Percentiles rank a stretch among this genome's conserved stretches.
Evolutionary conservation across 2,797 vertebrate genomes (phyloP).

Genomic region (Megaceryle alcyon): DNA sequence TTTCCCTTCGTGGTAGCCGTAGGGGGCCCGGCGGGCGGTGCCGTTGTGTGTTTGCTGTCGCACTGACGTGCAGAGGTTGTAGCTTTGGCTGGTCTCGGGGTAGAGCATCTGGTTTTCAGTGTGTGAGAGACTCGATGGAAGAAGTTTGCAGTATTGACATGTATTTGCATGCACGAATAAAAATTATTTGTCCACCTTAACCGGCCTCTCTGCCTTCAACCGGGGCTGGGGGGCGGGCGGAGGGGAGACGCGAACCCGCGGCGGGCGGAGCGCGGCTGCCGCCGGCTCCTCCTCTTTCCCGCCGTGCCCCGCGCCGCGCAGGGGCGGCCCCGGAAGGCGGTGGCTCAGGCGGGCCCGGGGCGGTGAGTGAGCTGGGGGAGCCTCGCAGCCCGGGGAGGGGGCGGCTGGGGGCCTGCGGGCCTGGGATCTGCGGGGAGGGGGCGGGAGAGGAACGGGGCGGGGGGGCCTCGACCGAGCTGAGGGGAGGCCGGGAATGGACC

Average conservation of each 20-base stretch:
- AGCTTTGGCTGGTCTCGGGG: constrained; percentile 85
- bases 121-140: constrained; percentile 84
- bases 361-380: neutral
- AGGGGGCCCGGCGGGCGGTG: constrained; percentile 74
- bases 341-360: neutral
- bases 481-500: neutral
- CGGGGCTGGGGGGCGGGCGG: too few species aligned
- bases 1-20: constrained; percentile 90
- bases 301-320: neutral
- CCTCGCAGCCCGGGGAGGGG: neutral
- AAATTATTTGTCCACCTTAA: constrained; percentile 82
- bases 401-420: too few species aligned
- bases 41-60: constrained; percentile 83
- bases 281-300: neutral
- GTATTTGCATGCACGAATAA: constrained; percentile 97
- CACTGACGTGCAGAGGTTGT: constrained; percentile 83
- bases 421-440: too few species aligned
- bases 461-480: neutral
- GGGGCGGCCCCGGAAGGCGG: neutral
- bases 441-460: neutral
- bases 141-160: constrained; percentile 89
- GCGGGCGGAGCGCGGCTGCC: neutral
- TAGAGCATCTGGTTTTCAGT: constrained; percentile 85
- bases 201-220: constrained; percentile 38
- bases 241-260: neutral